These are phyloP conservation scores for Pongo pygmaeus DNA, from an alignment of 2,113 vertebrate species.

Conservation along the genomic window DNA sequence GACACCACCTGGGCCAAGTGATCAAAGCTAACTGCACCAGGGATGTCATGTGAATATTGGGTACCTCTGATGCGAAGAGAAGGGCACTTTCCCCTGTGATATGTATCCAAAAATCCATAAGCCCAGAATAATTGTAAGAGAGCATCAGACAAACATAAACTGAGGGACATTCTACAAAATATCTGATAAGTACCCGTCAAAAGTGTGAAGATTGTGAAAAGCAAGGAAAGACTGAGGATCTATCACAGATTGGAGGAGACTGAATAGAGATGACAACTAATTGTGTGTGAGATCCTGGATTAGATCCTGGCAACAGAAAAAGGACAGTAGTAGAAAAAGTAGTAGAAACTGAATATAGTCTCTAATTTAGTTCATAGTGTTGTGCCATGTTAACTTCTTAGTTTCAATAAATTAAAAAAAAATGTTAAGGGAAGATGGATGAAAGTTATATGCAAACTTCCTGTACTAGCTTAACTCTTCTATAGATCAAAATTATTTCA, in stretches of 20 bases:
- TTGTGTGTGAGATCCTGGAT: not conserved
- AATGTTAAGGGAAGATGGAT: not conserved
- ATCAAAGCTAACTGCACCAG: not conserved
- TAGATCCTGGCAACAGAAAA: not conserved
- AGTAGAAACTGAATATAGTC: not conserved
- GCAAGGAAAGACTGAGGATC: not conserved
- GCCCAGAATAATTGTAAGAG: not conserved
- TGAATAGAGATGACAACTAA: not conserved
- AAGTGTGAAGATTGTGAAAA: not conserved
- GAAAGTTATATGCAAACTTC: not conserved
- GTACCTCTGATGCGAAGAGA: not conserved
- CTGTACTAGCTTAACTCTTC: not conserved
- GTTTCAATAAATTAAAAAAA: not conserved
- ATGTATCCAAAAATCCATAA: not conserved
- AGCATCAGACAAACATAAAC: not conserved
- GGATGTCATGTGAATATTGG: not conserved
- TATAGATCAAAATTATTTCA: not conserved
- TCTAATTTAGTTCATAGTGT: not conserved
- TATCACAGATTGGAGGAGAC: not conserved
- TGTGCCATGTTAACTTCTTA: not conserved
- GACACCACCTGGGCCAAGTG: not conserved
- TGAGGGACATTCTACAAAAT: not conserved
- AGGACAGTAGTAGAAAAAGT: not conserved
- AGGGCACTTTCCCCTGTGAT: not conserved
- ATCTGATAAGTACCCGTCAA: not conserved